Evolutionary conservation across 2,888 invertebrate species (phyloP).

Genomic region (Monoplex corrugatus): DNA sequence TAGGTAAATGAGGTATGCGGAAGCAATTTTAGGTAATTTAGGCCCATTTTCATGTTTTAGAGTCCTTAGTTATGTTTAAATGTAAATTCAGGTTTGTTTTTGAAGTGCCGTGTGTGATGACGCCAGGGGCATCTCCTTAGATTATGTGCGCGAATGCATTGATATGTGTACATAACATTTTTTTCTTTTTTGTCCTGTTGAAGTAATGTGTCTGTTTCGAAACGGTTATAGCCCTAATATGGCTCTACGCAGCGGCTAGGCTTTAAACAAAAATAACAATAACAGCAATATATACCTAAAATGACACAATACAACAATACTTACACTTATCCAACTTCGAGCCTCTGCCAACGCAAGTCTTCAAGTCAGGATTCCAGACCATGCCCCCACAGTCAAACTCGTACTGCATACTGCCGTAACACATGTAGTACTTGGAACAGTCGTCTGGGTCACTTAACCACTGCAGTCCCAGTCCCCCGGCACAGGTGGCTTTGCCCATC

Average conservation of each 20-base stretch:
- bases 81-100: no score
- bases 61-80: no score
- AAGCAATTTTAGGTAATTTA: no score
- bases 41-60: no score
- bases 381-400: slow-evolving; percentile 43
- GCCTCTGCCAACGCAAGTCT: slow-evolving; percentile 40
- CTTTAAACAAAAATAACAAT: neutral
- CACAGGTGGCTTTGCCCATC: neutral
- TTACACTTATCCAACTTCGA: slow-evolving; percentile 50
- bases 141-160: no score
- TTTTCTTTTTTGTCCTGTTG: no score
- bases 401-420: slow-evolving; percentile 29
- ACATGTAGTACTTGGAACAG: slow-evolving; percentile 47
- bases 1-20: no score
- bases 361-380: slow-evolving; percentile 43
- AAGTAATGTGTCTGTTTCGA: no score
- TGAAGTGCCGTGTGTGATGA: no score
- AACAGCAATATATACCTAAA: neutral
- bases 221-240: neutral
- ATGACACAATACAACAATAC: neutral
- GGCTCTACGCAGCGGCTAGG: no score
- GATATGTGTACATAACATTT: no score
- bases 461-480: neutral
- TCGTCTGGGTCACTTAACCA: slow-evolving; percentile 42
- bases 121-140: no score